phyloP scores from a whole-genome alignment of 2,888 invertebrate genomes.

The Drosophila limbata region DNA sequence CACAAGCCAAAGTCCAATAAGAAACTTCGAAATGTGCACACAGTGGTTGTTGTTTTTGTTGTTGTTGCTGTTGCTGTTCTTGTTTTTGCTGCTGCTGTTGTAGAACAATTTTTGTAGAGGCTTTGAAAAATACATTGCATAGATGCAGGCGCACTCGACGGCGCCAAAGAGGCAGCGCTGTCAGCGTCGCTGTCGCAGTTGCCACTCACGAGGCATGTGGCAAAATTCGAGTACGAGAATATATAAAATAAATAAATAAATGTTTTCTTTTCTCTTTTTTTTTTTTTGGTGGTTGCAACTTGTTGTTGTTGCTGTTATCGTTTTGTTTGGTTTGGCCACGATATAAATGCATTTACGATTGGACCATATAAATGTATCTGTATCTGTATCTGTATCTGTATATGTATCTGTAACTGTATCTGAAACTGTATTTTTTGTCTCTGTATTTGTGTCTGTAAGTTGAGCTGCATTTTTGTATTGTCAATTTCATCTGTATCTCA shows the following conservation, averaged over 20 bases:
- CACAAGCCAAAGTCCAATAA: slow-evolving; percentile 77
- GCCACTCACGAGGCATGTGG: slow-evolving; percentile 43
- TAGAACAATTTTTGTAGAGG: slow-evolving; percentile 32
- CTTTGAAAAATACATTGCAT: slow-evolving; percentile 64
- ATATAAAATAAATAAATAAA: slow-evolving; percentile 32
- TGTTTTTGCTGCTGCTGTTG: slow-evolving; percentile 12
- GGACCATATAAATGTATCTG: slow-evolving; percentile 34
- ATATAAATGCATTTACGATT: slow-evolving; percentile 48
- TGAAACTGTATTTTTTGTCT: slow-evolving; percentile 5
- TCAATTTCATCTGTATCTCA: not conserved
- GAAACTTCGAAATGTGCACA: slow-evolving; percentile 68
- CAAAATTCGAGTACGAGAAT: slow-evolving; percentile 12
- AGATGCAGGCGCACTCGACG: slow-evolving; percentile 29
- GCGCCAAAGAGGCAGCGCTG: slow-evolving; percentile 56
- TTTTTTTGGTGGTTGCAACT: slow-evolving; percentile 16
- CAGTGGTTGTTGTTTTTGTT: slow-evolving; percentile 10
- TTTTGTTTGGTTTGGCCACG: slow-evolving; percentile 15
- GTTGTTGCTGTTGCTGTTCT: slow-evolving; percentile 4
- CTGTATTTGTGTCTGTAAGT: not conserved
- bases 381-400: slow-evolving; percentile 5
- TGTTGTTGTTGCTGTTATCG: slow-evolving; percentile 15
- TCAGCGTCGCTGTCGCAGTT: slow-evolving; percentile 51
- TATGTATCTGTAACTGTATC: not conserved
- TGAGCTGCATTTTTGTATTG: not conserved
- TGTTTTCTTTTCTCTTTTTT: slow-evolving; percentile 31